Conservation (phyloP, 2,113 vertebrate species). For the Chamaetylas fuelleborni region DNA sequence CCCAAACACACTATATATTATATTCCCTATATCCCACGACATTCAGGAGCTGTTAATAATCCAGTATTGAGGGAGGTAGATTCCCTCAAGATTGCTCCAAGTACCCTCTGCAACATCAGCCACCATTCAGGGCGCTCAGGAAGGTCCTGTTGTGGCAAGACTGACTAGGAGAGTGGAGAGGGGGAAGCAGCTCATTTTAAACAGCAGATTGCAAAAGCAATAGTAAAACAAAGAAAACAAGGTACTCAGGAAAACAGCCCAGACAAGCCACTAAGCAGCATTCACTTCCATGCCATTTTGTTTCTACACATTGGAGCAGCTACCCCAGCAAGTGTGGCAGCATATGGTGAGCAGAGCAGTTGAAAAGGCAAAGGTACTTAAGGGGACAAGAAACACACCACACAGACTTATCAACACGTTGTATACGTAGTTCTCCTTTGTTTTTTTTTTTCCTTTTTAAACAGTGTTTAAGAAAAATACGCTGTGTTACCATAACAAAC, state of each 20-base stretch:
- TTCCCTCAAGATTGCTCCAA: background rate
- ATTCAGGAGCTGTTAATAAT: background rate
- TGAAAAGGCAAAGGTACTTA: constrained; percentile 33
- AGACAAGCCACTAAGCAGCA: background rate
- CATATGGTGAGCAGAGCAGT: background rate
- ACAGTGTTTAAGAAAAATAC: constrained; percentile 56
- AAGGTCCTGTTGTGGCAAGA: background rate
- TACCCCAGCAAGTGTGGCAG: constrained; percentile 47
- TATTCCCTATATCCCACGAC: background rate
- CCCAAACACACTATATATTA: background rate
- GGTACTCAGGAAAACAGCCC: background rate
- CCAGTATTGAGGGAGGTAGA: no score
- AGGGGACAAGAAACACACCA: constrained; percentile 33
- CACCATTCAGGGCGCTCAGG: background rate
- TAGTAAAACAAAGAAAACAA: background rate
- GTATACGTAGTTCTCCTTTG: background rate
- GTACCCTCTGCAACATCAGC: background rate
- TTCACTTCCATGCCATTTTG: background rate
- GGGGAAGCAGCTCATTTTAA: background rate
- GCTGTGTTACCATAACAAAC: constrained; percentile 36
- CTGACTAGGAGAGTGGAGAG: background rate
- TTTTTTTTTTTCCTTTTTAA: background rate
- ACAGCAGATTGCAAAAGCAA: background rate
- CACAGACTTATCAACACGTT: constrained; percentile 13
- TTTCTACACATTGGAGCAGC: background rate